Conservation (phyloP, 2,797 vertebrate genomes). For the Oreortyx pictus region DNA sequence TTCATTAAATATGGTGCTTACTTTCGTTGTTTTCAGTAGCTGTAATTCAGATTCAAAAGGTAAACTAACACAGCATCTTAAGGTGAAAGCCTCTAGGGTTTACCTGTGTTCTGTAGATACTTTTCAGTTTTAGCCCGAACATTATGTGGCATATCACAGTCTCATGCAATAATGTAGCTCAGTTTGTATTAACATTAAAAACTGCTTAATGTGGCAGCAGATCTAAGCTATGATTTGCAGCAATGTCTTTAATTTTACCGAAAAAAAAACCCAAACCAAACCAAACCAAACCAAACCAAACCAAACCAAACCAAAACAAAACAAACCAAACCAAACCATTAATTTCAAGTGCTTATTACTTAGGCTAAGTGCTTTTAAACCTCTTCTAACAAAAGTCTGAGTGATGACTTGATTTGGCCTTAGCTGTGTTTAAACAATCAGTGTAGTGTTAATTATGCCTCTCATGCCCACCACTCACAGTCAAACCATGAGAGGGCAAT, state of each 20-base stretch:
- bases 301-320: no score
- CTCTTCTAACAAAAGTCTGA: neutral
- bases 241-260: neutral
- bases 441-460: no score
- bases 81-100: neutral
- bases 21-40: neutral
- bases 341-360: neutral
- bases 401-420: neutral
- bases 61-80: neutral
- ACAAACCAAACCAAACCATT: neutral
- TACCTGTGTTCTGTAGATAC: neutral
- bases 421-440: neutral
- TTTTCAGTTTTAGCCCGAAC: neutral
- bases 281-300: no score
- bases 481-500: no score
- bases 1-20: neutral
- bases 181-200: neutral
- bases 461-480: no score
- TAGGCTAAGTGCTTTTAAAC: neutral
- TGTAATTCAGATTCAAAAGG: neutral
- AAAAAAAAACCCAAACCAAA: no score
- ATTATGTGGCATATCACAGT: neutral
- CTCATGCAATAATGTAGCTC: neutral
- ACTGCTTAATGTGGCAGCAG: rapidly evolving
- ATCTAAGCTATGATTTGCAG: neutral